These are phyloP conservation scores for Choristoneura fumiferana DNA, from an alignment of 1,140 invertebrate species.

Conservation along the genomic window DNA sequence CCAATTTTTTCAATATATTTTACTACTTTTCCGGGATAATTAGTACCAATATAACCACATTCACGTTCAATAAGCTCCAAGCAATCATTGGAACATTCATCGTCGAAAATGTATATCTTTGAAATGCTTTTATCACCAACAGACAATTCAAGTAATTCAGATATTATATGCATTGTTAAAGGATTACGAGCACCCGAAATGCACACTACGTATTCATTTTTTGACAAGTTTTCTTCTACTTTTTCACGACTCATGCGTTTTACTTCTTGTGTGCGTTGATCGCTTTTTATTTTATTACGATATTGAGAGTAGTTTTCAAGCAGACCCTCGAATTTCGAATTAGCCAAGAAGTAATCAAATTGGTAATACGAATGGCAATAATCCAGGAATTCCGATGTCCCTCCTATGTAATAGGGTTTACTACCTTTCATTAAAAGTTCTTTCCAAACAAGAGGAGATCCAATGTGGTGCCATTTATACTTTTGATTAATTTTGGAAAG, in stretches of 20 bases:
- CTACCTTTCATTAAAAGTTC: slow-evolving; percentile 72
- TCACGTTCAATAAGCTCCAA: slow-evolving; percentile 57
- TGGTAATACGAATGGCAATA: slow-evolving; percentile 79
- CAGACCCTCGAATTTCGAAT: slow-evolving; percentile 64
- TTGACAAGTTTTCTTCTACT: slow-evolving; percentile 21
- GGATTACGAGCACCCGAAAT: slow-evolving; percentile 55
- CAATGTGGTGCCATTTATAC: slow-evolving; percentile 73
- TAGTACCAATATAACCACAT: slow-evolving; percentile 50
- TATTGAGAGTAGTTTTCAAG: slow-evolving; percentile 55
- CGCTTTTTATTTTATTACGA: slow-evolving; percentile 44
- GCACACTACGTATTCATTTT: slow-evolving; percentile 43
- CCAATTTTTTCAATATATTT: slow-evolving; percentile 62
- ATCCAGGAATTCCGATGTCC: slow-evolving; percentile 77
- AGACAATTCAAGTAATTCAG: slow-evolving; percentile 46
- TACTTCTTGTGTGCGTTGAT: slow-evolving; percentile 18
- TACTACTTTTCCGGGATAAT: slow-evolving; percentile 48
- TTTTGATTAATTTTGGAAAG: slow-evolving; percentile 64
- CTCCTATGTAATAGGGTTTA: slow-evolving; percentile 75
- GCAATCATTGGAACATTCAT: slow-evolving; percentile 39
- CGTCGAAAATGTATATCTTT: slow-evolving; percentile 62
- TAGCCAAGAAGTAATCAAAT: slow-evolving; percentile 65
- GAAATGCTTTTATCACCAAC: slow-evolving; percentile 36
- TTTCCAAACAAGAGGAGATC: slow-evolving; percentile 76
- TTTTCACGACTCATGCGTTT: neutral
- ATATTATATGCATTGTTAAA: slow-evolving; percentile 55